phyloP scores from a whole-genome alignment of 2,113 vertebrate species.

The Astur gentilis region DNA sequence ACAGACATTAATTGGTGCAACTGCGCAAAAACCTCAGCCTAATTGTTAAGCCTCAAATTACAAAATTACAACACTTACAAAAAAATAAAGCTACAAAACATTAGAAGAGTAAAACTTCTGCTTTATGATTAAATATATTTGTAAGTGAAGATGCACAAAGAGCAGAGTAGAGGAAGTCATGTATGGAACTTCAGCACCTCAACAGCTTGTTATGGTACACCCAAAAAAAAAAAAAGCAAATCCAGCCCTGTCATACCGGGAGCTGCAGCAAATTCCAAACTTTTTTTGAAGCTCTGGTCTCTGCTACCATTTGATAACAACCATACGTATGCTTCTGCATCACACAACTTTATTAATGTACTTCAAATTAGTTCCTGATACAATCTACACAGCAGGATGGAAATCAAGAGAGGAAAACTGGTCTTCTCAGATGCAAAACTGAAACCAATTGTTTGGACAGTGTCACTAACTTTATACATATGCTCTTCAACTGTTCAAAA shows the following conservation, averaged over 20 bases:
- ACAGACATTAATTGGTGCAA: background rate
- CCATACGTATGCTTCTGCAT: background rate
- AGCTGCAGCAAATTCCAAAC: background rate
- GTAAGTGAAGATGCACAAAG: background rate
- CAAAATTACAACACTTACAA: background rate
- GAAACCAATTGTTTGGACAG: background rate
- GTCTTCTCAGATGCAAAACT: background rate
- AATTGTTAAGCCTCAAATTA: background rate
- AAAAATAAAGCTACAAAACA: background rate
- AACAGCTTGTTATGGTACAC: background rate
- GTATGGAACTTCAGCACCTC: background rate
- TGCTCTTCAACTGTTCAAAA: background rate
- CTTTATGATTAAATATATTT: background rate
- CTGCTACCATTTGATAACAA: slow-evolving; percentile 6
- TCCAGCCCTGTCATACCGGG: background rate
- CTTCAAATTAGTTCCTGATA: slow-evolving; percentile 27
- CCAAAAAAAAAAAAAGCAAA: background rate
- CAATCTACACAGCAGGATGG: background rate
- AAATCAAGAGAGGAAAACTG: background rate
- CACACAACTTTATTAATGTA: background rate
- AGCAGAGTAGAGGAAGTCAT: background rate
- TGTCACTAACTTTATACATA: background rate
- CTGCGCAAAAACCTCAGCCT: background rate
- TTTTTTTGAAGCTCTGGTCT: background rate
- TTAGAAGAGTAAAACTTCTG: background rate